Percentiles rank a stretch among this genome's conserved stretches.
These are phyloP conservation scores for Caenorhabditis sp. DNA, from an alignment of 2,888 invertebrate genomes.

Conservation along the genomic window DNA sequence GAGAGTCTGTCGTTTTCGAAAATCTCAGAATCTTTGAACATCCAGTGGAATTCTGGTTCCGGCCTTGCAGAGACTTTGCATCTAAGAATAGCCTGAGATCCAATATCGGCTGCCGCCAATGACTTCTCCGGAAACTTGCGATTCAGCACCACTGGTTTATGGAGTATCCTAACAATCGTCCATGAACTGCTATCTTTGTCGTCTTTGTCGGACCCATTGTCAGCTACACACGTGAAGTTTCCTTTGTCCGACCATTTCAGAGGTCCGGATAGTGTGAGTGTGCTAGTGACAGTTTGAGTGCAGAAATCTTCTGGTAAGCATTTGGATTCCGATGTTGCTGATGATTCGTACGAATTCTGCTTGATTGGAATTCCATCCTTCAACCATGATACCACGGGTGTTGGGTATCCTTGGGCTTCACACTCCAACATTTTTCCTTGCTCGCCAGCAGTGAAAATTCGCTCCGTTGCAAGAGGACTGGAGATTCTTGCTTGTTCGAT, in stretches of 20 bases:
- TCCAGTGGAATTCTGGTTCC: constrained; percentile 80
- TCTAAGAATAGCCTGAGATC: constrained; percentile 55
- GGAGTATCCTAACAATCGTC: constrained; percentile 74
- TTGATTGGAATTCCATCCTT: constrained; percentile 77
- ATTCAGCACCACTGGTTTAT: constrained; percentile 80
- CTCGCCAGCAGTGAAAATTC: constrained; percentile 74
- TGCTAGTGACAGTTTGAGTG: constrained; percentile 70
- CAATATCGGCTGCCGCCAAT: constrained; percentile 79
- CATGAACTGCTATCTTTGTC: constrained; percentile 63
- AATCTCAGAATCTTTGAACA: constrained; percentile 68
- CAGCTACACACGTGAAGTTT: constrained; percentile 94
- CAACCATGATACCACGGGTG: constrained; percentile 77
- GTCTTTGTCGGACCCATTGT: constrained; percentile 87
- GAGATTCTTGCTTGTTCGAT: constrained; percentile 79
- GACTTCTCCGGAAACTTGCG: constrained; percentile 71
- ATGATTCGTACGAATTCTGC: constrained; percentile 27
- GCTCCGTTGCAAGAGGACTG: constrained; percentile 73
- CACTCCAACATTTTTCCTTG: constrained; percentile 74
- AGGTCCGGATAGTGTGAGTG: constrained; percentile 71
- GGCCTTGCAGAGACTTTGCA: constrained; percentile 81
- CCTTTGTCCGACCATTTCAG: constrained; percentile 94
- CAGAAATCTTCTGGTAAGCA: constrained; percentile 73
- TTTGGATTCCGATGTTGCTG: constrained; percentile 49
- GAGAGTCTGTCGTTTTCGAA: constrained; percentile 67
- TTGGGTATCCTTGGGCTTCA: constrained; percentile 80